Base-by-base conservation (phyloP, 2,113 vertebrate species). In the Brachyistius frenatus region DNA sequence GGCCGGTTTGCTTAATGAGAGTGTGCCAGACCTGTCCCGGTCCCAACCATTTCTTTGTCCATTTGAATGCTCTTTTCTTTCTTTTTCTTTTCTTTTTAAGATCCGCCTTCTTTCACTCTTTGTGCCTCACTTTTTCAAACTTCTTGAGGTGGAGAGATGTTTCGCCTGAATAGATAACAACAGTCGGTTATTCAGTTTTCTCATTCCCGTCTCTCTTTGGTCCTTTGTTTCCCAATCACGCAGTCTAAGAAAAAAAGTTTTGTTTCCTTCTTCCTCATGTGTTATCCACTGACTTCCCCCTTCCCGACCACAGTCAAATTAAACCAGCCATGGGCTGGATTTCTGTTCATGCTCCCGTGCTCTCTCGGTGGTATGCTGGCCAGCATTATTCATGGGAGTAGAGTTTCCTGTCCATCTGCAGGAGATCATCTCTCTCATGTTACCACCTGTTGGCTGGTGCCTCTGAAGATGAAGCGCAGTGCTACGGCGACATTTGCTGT, bases 381-480 rank as follows among this genome's bases (percentile, higher is more conserved):
- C 83, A 79, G 57, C 80, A 2, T 92, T 88, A 83, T 87, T 75
- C 67, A 46, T 23, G 14, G 65, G 92, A 84, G 81, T 93, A 72
- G 57, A 23, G 89, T 94, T 93, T 91, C 91, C 66, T 55, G 41
- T n/a, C 2, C 58, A 57, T 39, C 70, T 36, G 58, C 39, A 5
- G 75, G 65, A 63, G 86, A 80, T 85, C 79, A 80, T 3, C 32
- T 76, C 50, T 83, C 91, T 92, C 88, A 68, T 47, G 5, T 92
- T 91, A 80, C 91, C 86, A 68, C 74, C 80, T 86, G n/a, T 78
- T 71, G 35, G 53, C 68, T 41, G 3, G 44, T 47, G 32, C 37
- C 33, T 44, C 31, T 30, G 16, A 62, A 14, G n/a, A 62, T 15
- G 30, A 63, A 54, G 58, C 37, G 46, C 30, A 52, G 49, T 1